phyloP scores from a whole-genome alignment of 1,140 invertebrate genomes.

The Druon quercuslanigerum region DNA sequence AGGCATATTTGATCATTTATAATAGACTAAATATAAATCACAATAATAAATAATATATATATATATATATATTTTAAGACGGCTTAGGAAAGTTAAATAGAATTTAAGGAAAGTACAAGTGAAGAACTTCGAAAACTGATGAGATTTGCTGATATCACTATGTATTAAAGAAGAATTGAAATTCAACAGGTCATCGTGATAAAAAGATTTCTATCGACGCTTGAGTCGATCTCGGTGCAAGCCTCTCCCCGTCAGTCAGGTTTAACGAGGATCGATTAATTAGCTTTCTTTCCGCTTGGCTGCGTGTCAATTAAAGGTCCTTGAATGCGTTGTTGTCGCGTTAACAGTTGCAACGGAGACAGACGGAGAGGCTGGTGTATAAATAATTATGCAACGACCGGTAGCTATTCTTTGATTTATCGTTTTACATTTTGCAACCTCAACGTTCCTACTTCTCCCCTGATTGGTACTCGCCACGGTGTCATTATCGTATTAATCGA shows the following conservation, averaged over 20 bases:
- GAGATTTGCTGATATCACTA: not conserved
- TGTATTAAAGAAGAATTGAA: not conserved
- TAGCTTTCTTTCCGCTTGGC: conserved; percentile 46
- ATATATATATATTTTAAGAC: no score
- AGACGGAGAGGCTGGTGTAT: conserved; percentile 43
- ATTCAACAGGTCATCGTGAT: conserved; percentile 9
- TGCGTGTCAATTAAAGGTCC: conserved; percentile 44
- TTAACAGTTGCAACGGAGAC: conserved; percentile 41
- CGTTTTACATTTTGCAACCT: conserved; percentile 53
- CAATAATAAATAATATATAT: no score
- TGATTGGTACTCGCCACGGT: conserved; percentile 32
- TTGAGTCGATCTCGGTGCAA: not conserved
- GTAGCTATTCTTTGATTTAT: conserved; percentile 54
- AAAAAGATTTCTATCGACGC: conserved; percentile 9
- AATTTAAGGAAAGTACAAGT: not conserved
- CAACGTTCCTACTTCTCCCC: conserved; percentile 34
- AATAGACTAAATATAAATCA: no score
- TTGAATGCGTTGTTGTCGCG: conserved; percentile 42
- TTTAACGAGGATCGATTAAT: conserved; percentile 45
- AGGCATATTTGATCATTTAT: no score
- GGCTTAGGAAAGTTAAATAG: not conserved
- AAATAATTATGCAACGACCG: conserved; percentile 50
- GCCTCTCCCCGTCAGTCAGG: conserved; percentile 32
- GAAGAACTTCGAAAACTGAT: not conserved
- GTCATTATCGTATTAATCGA: conserved; percentile 46